Evolutionary conservation across 1,140 invertebrate species (phyloP).

Genomic region (Hypsibius dujardini): DNA sequence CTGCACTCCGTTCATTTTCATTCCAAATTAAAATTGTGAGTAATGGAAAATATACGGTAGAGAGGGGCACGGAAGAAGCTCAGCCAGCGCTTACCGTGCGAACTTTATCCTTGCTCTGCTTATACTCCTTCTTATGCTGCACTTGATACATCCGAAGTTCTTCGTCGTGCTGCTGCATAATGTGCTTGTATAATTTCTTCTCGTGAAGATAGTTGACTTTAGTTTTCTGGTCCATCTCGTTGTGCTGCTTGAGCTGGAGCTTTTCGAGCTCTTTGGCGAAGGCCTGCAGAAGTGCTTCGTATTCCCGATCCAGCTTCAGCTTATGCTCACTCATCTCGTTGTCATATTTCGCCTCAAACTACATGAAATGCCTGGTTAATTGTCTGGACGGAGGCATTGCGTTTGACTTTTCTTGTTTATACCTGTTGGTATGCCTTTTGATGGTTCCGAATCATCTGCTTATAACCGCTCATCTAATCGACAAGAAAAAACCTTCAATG

Average conservation of each 20-base stretch:
- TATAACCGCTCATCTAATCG: conserved; percentile 30
- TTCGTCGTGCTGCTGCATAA: conserved; percentile 64
- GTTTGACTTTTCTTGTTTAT: conserved; percentile 20
- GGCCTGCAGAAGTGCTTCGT: conserved; percentile 70
- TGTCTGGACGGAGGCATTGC: not conserved
- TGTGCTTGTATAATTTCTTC: conserved; percentile 63
- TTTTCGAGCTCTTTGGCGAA: conserved; percentile 82
- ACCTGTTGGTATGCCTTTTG: conserved; percentile 68
- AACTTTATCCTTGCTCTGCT: conserved; percentile 71
- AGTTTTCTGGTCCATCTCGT: conserved; percentile 52
- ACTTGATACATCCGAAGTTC: conserved; percentile 71
- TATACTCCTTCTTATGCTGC: conserved; percentile 92
- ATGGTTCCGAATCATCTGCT: conserved; percentile 88
- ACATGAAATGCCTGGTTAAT: conserved; percentile 6
- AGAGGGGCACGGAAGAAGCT: not conserved
- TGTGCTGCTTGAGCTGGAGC: conserved; percentile 63
- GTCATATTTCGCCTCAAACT: conserved; percentile 79
- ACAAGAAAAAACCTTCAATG: no score
- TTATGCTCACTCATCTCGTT: conserved; percentile 89
- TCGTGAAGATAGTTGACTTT: conserved; percentile 29
- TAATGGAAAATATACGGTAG: conserved; percentile 21
- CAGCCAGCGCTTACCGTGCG: conserved; percentile 1
- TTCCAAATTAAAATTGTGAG: not conserved
- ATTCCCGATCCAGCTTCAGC: conserved; percentile 81
- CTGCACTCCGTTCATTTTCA: no score